Base-by-base conservation (phyloP, 2,888 invertebrate species). In the Oxyscelio sp. region DNA sequence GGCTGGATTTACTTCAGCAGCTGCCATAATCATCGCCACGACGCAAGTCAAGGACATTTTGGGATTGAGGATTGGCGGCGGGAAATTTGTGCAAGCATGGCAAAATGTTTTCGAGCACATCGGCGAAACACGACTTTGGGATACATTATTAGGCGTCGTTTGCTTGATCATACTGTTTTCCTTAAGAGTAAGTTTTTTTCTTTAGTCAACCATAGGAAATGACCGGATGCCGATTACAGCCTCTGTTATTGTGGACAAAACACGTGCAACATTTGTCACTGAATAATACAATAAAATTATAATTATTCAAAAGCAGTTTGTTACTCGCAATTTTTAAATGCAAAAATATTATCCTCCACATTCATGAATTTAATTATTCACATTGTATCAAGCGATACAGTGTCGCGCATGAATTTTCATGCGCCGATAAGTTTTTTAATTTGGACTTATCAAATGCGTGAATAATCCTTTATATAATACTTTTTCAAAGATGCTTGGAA, bases 1-100 rank as follows among this genome's bases (percentile, higher is more conserved):
- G 2, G 96, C 96, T 79, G 97, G 97, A 6, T 97, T 97, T 94
- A 97, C 97, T 2, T 97, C 97, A 0, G 97, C 97, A 0, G 97
- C 97, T 0, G 97, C 97, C 86, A 96, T 97, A 87, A 97, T 97
- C 88, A 97, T 97, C 85, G 97, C 97, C 38, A 97, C 97, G 71
- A 97, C 97, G 21, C 97, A 97, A 94, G 95, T 97, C 84, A 97
- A 97, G 94, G 96, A 96, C 90, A 95, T 97, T 87, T 94, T 97
- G 11, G 97, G 97, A 0, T 94, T 97, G 27, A 95, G 95, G 87
- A 96, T 97, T 90, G 95, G 96, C 0, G 96, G 96, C 0, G 96
- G 96, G 58, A 96, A 96, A 91, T 97, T 97, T 92, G 90, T 97
- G 15, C 94, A 96, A 90, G 96, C 97, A 61, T 97, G 97, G 96